Base-by-base conservation (phyloP, 2,888 invertebrate genomes). In the Thumatha senex region DNA sequence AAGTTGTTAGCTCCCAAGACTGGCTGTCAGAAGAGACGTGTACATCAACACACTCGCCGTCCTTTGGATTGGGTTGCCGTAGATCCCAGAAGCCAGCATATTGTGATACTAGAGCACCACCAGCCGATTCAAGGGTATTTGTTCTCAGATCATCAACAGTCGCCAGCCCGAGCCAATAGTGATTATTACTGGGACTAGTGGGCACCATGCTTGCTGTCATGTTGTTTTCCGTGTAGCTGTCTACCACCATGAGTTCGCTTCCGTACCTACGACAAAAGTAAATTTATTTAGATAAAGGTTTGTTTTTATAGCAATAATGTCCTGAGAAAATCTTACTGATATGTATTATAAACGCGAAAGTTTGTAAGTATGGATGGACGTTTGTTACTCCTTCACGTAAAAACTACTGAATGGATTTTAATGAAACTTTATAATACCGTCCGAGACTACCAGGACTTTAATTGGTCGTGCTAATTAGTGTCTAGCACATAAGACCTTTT, bases 1-100 rank as follows among this genome's bases (percentile, higher is more conserved):
- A 99, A 30, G 98, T 98, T 48, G 97, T 97, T 55, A 99, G 92
- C 80, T 97, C 96, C 99, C 99, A 99, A 52, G 97, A 97, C 86
- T 98, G 98, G 58, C 92, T 93, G 52, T 95, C 94, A 67, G 95
- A 94, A 42, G 94, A 93, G 46, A 94, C 89, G 57, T 92, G 92
- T 1, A 96, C 96, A 63, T 97, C 96, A 8, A 98, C 98, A 87
- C 98, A 98, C 92, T 98, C 97, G 43, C 98, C 98, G 24, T 95
- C 94, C 67, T 93, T 93, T 12, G 97, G 95, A 82, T 97, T 95
- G 2, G 98, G 98, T 84, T 98, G 98, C 71, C 94, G 94, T 61
- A 96, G 87, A 46, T 96, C 96, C 98, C 98, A 98, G 86, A 98
- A 98, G 62, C 97, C 97, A 60, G 97, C 96, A 82, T 98, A 98